A percentile compares a stretch with the other conserved stretches of the same genome.
phyloP scores from a whole-genome alignment of 2,888 invertebrate genomes.

The Balanococcus diminutus region DNA sequence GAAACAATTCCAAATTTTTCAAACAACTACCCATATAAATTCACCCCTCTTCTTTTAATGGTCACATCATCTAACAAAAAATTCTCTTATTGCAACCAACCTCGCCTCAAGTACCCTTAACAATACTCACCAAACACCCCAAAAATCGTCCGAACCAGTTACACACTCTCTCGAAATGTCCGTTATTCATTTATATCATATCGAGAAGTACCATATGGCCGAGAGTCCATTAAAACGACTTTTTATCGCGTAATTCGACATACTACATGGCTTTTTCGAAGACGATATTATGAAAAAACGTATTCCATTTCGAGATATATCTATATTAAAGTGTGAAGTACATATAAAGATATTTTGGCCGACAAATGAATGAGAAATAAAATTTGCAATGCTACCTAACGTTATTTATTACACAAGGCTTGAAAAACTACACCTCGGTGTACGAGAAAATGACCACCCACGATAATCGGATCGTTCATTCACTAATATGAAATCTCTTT shows the following conservation, averaged over 20 bases:
- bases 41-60: not conserved
- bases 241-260: slow-evolving; percentile 14
- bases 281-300: not conserved
- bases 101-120: not conserved
- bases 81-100: too few relatives aligned
- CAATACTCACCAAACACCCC: not conserved
- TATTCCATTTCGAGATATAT: too few relatives aligned
- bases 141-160: not conserved
- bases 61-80: not conserved
- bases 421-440: not conserved
- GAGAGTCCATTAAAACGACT: not conserved
- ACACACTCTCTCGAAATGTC: not conserved
- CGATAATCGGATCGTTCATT: not conserved
- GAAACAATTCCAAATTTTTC: too few relatives aligned
- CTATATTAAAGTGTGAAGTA: slow-evolving; percentile 18
- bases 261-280: not conserved
- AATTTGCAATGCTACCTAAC: not conserved
- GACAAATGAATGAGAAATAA: slow-evolving; percentile 13
- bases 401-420: not conserved
- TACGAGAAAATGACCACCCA: not conserved
- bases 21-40: not conserved
- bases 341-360: not conserved
- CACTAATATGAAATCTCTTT: not conserved
- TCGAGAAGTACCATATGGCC: not conserved
- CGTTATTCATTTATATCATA: not conserved